Percentiles rank a stretch among this genome's conserved stretches.
phyloP scores from a whole-genome alignment of 1,140 invertebrate genomes.

The Saccostrea cuccullata region DNA sequence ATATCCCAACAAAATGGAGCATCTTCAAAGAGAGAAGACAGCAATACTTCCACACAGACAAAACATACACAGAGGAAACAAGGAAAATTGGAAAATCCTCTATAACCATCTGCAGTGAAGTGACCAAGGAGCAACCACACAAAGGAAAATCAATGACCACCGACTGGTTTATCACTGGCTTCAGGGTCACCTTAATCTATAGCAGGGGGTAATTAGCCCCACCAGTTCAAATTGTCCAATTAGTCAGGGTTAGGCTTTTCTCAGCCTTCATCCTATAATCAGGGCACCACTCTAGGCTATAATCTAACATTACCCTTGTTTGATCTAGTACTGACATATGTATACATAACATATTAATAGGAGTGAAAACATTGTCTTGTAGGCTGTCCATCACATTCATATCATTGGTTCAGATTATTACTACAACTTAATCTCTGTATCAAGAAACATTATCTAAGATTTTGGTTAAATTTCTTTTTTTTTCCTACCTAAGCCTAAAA shows the following conservation, averaged over 20 bases:
- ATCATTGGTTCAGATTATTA: neutral
- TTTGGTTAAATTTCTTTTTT: neutral
- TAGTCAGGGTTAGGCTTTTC: constrained; percentile 17
- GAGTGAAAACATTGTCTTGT: constrained; percentile 14
- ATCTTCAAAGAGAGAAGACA: constrained; percentile 11
- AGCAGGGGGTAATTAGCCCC: constrained; percentile 25
- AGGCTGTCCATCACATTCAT: constrained; percentile 8
- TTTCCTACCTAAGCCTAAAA: neutral
- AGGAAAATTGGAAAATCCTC: neutral
- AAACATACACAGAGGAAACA: neutral
- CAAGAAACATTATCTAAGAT: neutral
- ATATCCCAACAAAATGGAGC: neutral
- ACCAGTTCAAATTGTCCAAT: constrained; percentile 27
- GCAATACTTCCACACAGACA: neutral
- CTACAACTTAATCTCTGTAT: neutral
- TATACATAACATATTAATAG: neutral
- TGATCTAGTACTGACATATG: neutral
- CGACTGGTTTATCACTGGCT: constrained; percentile 19
- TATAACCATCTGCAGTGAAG: constrained; percentile 9
- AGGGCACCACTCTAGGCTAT: constrained; percentile 3
- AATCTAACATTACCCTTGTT: neutral
- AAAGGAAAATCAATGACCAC: constrained; percentile 31
- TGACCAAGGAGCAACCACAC: neutral
- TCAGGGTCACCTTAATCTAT: constrained; percentile 4
- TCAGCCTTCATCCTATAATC: constrained; percentile 11